phyloP scores from a whole-genome alignment of 2,797 vertebrate genomes.

The Sebastes trivittatus region DNA sequence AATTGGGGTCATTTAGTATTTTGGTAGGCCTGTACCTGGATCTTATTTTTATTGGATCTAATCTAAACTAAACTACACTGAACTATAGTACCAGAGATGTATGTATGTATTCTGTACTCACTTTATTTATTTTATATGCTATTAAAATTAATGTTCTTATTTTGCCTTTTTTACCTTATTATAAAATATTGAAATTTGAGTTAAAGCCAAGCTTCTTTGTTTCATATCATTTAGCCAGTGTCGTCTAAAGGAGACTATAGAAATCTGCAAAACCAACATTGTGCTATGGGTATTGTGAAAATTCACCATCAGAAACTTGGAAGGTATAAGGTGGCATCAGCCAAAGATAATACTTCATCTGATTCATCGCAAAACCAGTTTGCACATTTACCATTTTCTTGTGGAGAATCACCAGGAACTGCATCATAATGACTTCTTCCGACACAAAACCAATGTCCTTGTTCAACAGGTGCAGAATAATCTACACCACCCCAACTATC shows the following conservation, averaged over 20 bases:
- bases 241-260: neutral
- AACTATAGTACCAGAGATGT: neutral
- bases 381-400: neutral
- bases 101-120: neutral
- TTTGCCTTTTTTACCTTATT: neutral
- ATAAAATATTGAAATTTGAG: neutral
- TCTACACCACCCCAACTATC: neutral
- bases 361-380: neutral
- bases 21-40: neutral
- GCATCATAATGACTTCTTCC: neutral
- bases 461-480: conserved; percentile 15
- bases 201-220: neutral
- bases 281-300: neutral
- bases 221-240: neutral
- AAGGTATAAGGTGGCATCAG: neutral
- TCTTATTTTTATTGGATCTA: neutral
- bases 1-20: neutral
- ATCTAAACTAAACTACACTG: neutral
- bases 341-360: neutral
- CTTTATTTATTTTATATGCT: neutral
- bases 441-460: neutral
- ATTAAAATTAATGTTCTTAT: neutral
- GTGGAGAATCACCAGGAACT: neutral
- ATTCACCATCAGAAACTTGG: neutral
- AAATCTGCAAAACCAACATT: neutral